A percentile compares a stretch with the other conserved stretches of the same genome.
These are phyloP conservation scores for Ornithorhynchus anatinus DNA, from an alignment of 2,113 vertebrate genomes.

Conservation along the genomic window DNA sequence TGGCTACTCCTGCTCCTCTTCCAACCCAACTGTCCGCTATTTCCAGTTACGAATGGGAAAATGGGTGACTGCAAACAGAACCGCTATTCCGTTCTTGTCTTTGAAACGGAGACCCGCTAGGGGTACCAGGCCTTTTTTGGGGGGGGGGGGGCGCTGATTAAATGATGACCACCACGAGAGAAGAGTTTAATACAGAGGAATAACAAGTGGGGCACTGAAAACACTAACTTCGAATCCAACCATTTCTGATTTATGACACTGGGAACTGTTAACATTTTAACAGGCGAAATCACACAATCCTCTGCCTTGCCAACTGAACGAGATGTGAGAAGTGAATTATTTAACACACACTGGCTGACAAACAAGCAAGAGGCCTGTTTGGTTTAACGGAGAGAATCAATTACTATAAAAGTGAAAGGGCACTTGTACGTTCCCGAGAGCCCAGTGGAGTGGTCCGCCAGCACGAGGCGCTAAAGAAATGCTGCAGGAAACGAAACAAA, in stretches of 20 bases:
- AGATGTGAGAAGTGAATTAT: conserved; percentile 9
- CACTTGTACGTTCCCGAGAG: too few relatives aligned
- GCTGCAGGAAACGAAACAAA: neutral
- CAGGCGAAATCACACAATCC: conserved; percentile 3
- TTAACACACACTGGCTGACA: conserved; percentile 30
- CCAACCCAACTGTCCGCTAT: too few relatives aligned
- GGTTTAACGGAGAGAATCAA: too few relatives aligned
- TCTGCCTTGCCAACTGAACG: neutral
- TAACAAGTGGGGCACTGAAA: neutral
- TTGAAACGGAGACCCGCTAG: too few relatives aligned
- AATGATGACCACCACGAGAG: neutral
- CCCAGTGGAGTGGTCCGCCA: too few relatives aligned
- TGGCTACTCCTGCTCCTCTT: too few relatives aligned
- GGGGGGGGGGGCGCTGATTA: neutral
- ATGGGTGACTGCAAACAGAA: too few relatives aligned
- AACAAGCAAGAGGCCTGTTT: neutral
- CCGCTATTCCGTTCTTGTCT: too few relatives aligned
- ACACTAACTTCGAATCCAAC: neutral
- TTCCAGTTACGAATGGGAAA: too few relatives aligned
- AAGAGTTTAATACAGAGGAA: neutral
- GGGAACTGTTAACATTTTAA: neutral
- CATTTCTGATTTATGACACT: neutral
- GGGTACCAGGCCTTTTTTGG: too few relatives aligned
- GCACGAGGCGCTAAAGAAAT: too few relatives aligned
- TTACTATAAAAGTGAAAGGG: too few relatives aligned